Conservation (phyloP, 64 coral and sea anemone genomes). For the Pocillopora damicornis region DNA sequence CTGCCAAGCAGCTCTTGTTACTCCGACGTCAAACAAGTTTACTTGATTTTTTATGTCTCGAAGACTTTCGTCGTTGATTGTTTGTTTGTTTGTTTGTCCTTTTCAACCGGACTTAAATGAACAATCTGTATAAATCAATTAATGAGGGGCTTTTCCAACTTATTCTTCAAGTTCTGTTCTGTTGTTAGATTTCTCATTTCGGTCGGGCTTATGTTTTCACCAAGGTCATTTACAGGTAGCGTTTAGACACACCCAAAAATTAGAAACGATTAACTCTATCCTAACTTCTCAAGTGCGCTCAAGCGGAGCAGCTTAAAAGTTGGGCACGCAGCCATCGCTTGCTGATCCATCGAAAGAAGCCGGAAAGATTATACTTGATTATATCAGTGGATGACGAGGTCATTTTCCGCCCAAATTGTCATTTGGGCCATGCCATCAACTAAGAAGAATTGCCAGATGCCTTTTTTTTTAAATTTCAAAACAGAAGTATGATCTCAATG, state of each 20-base stretch:
- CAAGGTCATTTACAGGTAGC: not conserved
- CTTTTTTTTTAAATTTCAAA: too few species aligned
- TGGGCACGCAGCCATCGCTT: not conserved
- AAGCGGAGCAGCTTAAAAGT: not conserved
- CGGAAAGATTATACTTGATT: too few species aligned
- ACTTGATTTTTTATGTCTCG: not conserved
- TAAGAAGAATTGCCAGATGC: too few species aligned
- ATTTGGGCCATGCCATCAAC: too few species aligned
- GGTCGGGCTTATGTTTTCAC: not conserved
- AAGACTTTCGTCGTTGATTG: not conserved
- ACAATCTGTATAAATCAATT: not conserved
- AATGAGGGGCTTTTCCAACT: not conserved
- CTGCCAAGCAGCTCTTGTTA: not conserved
- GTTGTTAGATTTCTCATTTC: not conserved
- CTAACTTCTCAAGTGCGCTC: not conserved
- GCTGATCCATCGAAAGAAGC: not conserved
- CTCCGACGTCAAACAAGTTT: not conserved
- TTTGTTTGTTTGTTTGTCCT: not conserved
- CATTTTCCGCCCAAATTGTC: too few species aligned
- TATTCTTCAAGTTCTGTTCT: not conserved
- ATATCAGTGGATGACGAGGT: too few species aligned
- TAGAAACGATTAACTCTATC: not conserved
- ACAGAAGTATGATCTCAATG: too few species aligned
- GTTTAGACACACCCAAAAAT: not conserved
- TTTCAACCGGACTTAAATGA: not conserved